These are phyloP conservation scores for Chiropotes sagulatus DNA, from an alignment of 2,797 vertebrate genomes.

Conservation along the genomic window DNA sequence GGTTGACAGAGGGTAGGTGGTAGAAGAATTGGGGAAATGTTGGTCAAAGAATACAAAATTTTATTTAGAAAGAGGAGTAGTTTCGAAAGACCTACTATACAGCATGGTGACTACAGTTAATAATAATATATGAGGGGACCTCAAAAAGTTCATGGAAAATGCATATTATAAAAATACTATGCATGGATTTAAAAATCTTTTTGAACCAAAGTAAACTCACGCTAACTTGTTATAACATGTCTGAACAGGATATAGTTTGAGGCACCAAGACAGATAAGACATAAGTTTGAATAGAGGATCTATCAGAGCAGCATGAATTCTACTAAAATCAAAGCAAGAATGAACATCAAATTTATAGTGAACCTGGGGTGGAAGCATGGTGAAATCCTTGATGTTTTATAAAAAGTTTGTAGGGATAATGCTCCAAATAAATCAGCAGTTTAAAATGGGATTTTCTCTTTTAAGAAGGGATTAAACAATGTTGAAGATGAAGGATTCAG, in stretches of 20 bases:
- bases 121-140: not conserved
- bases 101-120: not conserved
- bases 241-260: not conserved
- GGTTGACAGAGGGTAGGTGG: not conserved
- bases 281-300: not conserved
- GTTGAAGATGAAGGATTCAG: not conserved
- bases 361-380: not conserved
- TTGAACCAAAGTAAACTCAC: not conserved
- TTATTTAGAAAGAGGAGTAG: not conserved
- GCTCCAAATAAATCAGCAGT: not conserved
- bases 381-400: not conserved
- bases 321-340: not conserved
- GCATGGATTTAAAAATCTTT: not conserved
- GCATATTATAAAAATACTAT: not conserved
- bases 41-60: not conserved
- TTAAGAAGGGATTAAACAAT: not conserved
- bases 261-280: not conserved
- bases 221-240: not conserved
- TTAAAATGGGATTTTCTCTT: not conserved
- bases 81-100: not conserved
- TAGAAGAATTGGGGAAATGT: not conserved
- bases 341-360: not conserved
- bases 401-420: not conserved
- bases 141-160: not conserved
- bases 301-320: not conserved